Percentiles rank a stretch among this genome's conserved stretches.
Conservation (phyloP, 1,140 invertebrate genomes). For the Oppia nitens region DNA sequence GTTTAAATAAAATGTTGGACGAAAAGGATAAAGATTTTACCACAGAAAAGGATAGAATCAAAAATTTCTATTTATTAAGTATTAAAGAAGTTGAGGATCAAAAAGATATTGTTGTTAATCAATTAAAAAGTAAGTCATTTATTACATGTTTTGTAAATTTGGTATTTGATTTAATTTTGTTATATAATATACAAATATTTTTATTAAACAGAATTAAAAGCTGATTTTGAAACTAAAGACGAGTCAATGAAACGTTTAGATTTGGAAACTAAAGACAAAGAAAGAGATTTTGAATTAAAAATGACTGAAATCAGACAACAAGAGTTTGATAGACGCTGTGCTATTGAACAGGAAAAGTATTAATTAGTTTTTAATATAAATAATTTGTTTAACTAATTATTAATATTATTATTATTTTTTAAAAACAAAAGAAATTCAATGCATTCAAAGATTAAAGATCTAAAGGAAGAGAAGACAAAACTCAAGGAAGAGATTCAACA, state of each 20-base stretch:
- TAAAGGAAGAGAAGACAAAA: background rate
- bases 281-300: slow-evolving; percentile 4
- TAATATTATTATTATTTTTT: background rate
- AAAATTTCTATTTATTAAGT: background rate
- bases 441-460: background rate
- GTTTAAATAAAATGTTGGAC: background rate
- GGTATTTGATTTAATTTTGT: background rate
- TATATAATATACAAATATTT: background rate
- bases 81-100: slow-evolving; percentile 1
- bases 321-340: background rate
- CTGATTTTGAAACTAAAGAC: background rate
- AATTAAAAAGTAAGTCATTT: slow-evolving; percentile 2
- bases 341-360: slow-evolving; percentile 8
- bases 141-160: background rate
- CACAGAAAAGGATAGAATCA: slow-evolving; percentile 1
- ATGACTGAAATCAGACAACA: background rate
- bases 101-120: background rate
- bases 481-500: slow-evolving; percentile 4
- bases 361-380: background rate
- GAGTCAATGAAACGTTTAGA: background rate
- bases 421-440: slow-evolving; percentile 1
- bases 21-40: background rate
- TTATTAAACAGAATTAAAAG: background rate
- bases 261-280: background rate
- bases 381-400: slow-evolving; percentile 1